phyloP scores from a whole-genome alignment of 2,888 invertebrate genomes.

The Cosmia trapezina region DNA sequence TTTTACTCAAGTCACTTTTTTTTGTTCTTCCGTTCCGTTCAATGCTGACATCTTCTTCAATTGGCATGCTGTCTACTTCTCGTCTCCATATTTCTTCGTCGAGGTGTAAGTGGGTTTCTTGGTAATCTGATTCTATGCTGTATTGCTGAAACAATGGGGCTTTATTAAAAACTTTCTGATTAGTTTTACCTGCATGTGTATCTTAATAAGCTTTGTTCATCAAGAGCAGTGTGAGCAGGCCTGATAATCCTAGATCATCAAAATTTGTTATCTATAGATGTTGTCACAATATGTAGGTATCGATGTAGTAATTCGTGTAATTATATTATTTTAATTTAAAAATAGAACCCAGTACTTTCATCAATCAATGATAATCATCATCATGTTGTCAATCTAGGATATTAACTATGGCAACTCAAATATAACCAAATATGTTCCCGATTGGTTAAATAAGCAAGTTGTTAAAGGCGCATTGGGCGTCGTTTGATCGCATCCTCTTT shows the following conservation, averaged over 20 bases:
- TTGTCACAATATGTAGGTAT: too few relatives aligned
- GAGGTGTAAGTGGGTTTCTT: conserved; percentile 82
- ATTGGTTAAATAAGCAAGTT: not conserved
- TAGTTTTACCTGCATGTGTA: not conserved
- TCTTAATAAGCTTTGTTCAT: not conserved
- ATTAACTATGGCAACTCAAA: not conserved
- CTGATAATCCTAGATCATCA: not conserved
- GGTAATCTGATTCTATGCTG: conserved; percentile 83
- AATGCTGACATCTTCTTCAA: conserved; percentile 78
- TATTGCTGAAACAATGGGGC: conserved; percentile 73
- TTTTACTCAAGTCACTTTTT: conserved; percentile 81
- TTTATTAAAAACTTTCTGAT: not conserved
- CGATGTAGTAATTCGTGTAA: not conserved
- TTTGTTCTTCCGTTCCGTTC: conserved; percentile 82
- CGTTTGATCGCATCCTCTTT: too few relatives aligned
- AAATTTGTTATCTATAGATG: not conserved
- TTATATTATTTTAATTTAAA: not conserved
- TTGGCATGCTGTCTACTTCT: conserved; percentile 76
- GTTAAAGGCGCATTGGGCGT: too few relatives aligned
- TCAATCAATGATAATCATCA: not conserved
- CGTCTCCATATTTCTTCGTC: conserved; percentile 84
- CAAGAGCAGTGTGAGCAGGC: not conserved
- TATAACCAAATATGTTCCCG: not conserved
- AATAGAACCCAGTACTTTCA: not conserved
- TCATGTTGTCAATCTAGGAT: not conserved